Percentiles rank a stretch among this genome's conserved stretches.
Conservation (phyloP, 2,888 invertebrate species). For the Andrena flavipes region DNA sequence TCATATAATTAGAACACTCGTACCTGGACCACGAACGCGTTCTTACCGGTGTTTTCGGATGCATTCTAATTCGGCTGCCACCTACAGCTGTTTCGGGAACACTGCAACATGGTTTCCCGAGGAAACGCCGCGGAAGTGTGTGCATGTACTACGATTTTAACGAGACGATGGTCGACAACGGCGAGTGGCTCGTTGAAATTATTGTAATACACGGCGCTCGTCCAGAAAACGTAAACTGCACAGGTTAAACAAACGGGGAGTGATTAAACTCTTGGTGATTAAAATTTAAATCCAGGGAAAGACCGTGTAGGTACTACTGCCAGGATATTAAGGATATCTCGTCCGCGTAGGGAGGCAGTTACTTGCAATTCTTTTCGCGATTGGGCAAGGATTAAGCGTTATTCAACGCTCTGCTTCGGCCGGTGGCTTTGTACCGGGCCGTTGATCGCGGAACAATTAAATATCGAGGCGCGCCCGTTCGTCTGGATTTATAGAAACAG, state of each 20-base stretch:
- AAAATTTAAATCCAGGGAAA: background rate
- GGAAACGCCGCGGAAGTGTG: background rate
- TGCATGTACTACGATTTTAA: background rate
- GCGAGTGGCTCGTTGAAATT: background rate
- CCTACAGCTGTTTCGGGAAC: background rate
- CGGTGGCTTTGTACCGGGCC: background rate
- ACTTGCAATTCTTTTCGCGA: background rate
- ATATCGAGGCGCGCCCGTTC: background rate
- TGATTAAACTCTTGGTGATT: too few species aligned
- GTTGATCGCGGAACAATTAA: background rate
- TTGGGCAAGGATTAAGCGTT: background rate
- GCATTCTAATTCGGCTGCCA: background rate
- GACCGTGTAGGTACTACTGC: background rate
- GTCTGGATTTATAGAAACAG: conserved; percentile 2
- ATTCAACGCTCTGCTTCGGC: background rate
- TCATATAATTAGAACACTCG: background rate
- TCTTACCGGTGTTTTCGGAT: conserved; percentile 3
- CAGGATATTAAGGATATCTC: background rate
- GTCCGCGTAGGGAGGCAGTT: background rate
- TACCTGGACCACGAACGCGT: background rate
- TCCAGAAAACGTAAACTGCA: background rate
- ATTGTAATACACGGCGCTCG: background rate
- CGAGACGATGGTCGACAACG: background rate
- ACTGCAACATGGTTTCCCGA: background rate
- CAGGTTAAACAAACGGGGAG: background rate